A percentile compares a stretch with the other conserved stretches of the same genome.
phyloP scores from a whole-genome alignment of 2,888 invertebrate genomes.

The Nymphalis urticae region DNA sequence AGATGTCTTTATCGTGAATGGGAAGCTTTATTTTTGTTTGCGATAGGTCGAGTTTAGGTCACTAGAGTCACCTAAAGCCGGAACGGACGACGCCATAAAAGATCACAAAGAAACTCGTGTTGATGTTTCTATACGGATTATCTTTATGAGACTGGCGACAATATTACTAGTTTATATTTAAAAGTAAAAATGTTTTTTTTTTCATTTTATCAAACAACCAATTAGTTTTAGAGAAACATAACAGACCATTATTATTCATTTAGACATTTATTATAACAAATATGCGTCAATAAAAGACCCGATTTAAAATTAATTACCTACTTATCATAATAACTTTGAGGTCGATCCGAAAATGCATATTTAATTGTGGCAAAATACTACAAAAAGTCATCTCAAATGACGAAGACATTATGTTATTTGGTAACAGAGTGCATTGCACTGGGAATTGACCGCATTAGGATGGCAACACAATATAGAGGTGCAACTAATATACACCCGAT shows the following conservation, averaged over 20 bases:
- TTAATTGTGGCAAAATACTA: slow-evolving; percentile 67
- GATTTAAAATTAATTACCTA: slow-evolving; percentile 72
- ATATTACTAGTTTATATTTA: slow-evolving; percentile 5
- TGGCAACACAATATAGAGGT: slow-evolving; percentile 57
- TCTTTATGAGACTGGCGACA: slow-evolving; percentile 9
- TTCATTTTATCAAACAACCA: slow-evolving; percentile 28
- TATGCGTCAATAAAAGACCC: slow-evolving; percentile 59
- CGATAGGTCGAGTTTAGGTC: slow-evolving; percentile 75
- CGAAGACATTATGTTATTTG: slow-evolving; percentile 70
- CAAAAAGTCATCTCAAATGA: slow-evolving; percentile 64
- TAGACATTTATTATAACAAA: slow-evolving; percentile 56
- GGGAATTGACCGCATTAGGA: slow-evolving; percentile 66
- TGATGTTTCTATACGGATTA: slow-evolving; percentile 27
- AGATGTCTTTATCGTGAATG: slow-evolving; percentile 66
- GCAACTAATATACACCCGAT: slow-evolving; percentile 55
- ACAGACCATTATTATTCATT: slow-evolving; percentile 52
- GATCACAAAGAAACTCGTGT: slow-evolving; percentile 60
- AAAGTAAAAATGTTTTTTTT: slow-evolving; percentile 6
- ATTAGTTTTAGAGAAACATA: slow-evolving; percentile 52
- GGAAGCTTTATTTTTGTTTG: slow-evolving; percentile 67
- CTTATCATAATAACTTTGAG: slow-evolving; percentile 70
- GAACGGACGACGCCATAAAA: slow-evolving; percentile 59
- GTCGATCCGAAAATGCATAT: slow-evolving; percentile 60
- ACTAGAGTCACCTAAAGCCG: slow-evolving; percentile 64
- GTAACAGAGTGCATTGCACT: slow-evolving; percentile 73